A percentile compares a stretch with the other conserved stretches of the same genome.
phyloP scores from a whole-genome alignment of 2,888 invertebrate species.

The Cremastobaeus sp. region DNA sequence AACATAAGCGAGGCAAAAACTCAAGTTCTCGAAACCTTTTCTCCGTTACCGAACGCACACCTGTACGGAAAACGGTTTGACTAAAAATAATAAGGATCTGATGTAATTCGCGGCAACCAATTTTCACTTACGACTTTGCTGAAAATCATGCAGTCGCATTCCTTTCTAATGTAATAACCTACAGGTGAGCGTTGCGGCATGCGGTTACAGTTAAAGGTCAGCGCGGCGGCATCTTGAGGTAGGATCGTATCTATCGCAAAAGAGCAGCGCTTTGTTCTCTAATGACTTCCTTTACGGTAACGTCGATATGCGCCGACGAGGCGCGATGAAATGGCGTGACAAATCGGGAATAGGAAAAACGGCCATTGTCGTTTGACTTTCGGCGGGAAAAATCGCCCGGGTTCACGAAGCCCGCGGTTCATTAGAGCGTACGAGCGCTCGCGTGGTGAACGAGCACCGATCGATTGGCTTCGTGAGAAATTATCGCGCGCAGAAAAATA shows the following conservation, averaged over 20 bases:
- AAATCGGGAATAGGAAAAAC: slow-evolving; percentile 54
- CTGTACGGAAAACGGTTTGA: too few relatives aligned
- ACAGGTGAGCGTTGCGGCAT: slow-evolving; percentile 71
- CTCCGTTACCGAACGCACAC: too few relatives aligned
- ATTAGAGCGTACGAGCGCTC: slow-evolving; percentile 13
- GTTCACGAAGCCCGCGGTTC: slow-evolving; percentile 31
- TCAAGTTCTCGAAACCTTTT: too few relatives aligned
- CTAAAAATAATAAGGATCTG: too few relatives aligned
- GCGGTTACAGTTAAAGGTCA: slow-evolving; percentile 76
- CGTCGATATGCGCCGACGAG: slow-evolving; percentile 52
- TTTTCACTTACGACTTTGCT: slow-evolving; percentile 58
- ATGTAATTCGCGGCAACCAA: slow-evolving; percentile 46
- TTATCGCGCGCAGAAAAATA: slow-evolving; percentile 21
- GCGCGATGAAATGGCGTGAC: slow-evolving; percentile 50
- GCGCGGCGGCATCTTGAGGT: slow-evolving; percentile 68
- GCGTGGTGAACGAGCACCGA: slow-evolving; percentile 20
- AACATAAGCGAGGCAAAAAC: too few relatives aligned
- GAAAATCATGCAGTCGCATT: slow-evolving; percentile 65
- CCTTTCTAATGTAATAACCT: slow-evolving; percentile 65
- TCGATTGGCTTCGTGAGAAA: slow-evolving; percentile 38
- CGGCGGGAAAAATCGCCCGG: slow-evolving; percentile 11
- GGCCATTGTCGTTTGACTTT: slow-evolving; percentile 25
- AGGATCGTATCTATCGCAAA: slow-evolving; percentile 66
- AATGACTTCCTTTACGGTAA: slow-evolving; percentile 66
- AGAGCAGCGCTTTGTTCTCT: slow-evolving; percentile 73